Evolutionary conservation across 1,140 invertebrate genomes (phyloP).

Genomic region (Papilio polytes): DNA sequence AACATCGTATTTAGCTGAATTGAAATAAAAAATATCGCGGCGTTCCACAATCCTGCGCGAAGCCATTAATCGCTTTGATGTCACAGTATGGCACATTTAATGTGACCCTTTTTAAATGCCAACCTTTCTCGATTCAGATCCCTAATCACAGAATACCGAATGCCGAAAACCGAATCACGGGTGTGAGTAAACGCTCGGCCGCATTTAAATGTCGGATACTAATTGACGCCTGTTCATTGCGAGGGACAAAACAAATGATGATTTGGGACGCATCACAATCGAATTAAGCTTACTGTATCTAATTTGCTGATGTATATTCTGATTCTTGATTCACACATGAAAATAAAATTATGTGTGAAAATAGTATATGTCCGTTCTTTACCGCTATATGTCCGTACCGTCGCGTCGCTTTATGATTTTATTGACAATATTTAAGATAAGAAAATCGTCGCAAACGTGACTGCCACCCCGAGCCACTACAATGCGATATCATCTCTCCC

Average conservation of each 20-base stretch:
- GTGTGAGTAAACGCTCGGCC: conserved; percentile 57
- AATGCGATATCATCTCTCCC: no score
- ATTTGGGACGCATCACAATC: conserved; percentile 43
- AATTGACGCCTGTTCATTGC: conserved; percentile 66
- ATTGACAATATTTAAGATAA: neutral
- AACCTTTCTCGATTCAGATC: conserved; percentile 65
- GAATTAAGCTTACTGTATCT: neutral
- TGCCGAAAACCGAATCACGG: conserved; percentile 63
- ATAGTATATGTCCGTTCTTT: neutral
- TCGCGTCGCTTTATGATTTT: neutral
- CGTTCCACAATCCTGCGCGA: conserved; percentile 65
- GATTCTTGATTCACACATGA: neutral
- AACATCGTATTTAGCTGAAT: conserved; percentile 67
- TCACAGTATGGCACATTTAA: conserved; percentile 82
- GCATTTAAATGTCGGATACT: conserved; percentile 67
- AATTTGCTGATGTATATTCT: conserved; percentile 23
- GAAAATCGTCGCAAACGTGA: no score
- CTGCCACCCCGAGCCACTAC: no score
- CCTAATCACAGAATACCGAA: conserved; percentile 73
- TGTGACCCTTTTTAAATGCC: conserved; percentile 80
- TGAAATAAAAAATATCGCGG: conserved; percentile 73
- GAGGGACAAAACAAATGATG: conserved; percentile 52
- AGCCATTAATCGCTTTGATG: conserved; percentile 81
- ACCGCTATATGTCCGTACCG: neutral
- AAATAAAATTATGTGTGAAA: neutral